Percentiles rank a stretch among this genome's conserved stretches.
phyloP scores from a whole-genome alignment of 2,113 vertebrate species.

The Gadus macrocephalus region DNA sequence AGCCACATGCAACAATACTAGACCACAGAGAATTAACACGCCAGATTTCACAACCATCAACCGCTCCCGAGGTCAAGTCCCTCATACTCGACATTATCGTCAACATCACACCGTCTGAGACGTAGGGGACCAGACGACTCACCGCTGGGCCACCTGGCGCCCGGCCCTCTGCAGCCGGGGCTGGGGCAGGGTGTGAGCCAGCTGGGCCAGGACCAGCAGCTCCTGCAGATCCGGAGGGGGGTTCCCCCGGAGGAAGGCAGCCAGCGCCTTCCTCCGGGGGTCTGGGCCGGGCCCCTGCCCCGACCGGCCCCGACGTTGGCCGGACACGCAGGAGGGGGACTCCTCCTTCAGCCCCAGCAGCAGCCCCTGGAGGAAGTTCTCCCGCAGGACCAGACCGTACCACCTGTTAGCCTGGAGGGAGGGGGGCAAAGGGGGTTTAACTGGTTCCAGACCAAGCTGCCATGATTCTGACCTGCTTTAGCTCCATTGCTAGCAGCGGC shows the following conservation, averaged over 20 bases:
- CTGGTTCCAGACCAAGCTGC: too few species aligned
- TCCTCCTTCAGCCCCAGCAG: conserved; percentile 37
- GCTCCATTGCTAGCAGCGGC: too few species aligned
- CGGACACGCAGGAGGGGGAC: too few species aligned
- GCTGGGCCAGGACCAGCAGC: conserved; percentile 59
- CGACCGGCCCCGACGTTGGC: neutral
- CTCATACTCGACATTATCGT: too few species aligned
- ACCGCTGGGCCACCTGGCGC: conserved; percentile 63
- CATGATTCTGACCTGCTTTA: too few species aligned
- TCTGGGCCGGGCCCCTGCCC: conserved; percentile 13
- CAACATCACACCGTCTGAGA: too few species aligned
- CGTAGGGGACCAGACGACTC: neutral
- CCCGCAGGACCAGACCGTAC: conserved; percentile 62
- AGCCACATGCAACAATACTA: too few species aligned
- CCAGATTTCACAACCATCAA: too few species aligned
- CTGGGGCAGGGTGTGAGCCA: conserved; percentile 56
- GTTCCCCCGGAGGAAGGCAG: conserved; percentile 55
- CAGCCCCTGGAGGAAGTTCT: conserved; percentile 68
- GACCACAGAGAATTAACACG: too few species aligned
- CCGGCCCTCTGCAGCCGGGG: conserved; percentile 41
- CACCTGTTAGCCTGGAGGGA: conserved; percentile 58
- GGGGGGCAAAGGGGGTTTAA: neutral
- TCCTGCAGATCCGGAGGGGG: conserved; percentile 64
- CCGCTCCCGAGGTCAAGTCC: too few species aligned
- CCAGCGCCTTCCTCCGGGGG: conserved; percentile 50